A percentile compares a stretch with the other conserved stretches of the same genome.
Evolutionary conservation across 1,140 invertebrate species (phyloP).

Genomic region (Centruroides vittatus): DNA sequence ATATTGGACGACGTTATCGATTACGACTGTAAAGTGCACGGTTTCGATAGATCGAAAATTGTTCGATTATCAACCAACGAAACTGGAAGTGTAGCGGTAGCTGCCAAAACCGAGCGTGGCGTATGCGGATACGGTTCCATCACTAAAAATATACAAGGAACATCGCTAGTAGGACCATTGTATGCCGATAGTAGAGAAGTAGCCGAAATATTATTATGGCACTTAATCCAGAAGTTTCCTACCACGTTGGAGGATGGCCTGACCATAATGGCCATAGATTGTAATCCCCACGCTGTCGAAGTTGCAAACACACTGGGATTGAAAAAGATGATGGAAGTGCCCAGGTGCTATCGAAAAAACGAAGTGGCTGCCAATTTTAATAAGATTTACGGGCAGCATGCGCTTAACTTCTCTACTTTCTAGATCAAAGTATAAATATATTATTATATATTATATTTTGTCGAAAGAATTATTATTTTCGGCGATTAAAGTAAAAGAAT

Average conservation of each 20-base stretch:
- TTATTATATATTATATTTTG: neutral
- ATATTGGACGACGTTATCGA: slow-evolving; percentile 3
- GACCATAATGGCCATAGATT: slow-evolving; percentile 16
- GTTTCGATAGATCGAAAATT: slow-evolving; percentile 9
- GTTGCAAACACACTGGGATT: slow-evolving; percentile 17
- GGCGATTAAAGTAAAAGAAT: no score
- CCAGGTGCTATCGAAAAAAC: slow-evolving; percentile 15
- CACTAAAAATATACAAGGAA: slow-evolving; percentile 11
- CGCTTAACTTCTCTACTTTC: slow-evolving; percentile 22
- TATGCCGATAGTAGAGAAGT: slow-evolving; percentile 18
- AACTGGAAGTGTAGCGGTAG: slow-evolving; percentile 8
- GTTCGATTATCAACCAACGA: slow-evolving; percentile 12
- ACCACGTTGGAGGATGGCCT: slow-evolving; percentile 10
- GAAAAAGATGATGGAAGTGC: slow-evolving; percentile 11
- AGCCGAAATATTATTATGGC: slow-evolving; percentile 16
- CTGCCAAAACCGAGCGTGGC: slow-evolving; percentile 9
- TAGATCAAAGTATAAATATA: slow-evolving; percentile 6
- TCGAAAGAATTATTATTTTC: no score
- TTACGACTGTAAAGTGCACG: slow-evolving; percentile 11
- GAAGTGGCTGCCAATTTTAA: slow-evolving; percentile 14
- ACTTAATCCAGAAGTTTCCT: slow-evolving; percentile 11
- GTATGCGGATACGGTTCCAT: slow-evolving; percentile 19
- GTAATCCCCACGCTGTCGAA: slow-evolving; percentile 11
- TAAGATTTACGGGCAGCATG: slow-evolving; percentile 17
- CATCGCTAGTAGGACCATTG: slow-evolving; percentile 18